Evolutionary conservation across 1,140 invertebrate species (phyloP), one percentile per base, ranked within the genome.

Genomic region (Lasaia peninsularis): DNA sequence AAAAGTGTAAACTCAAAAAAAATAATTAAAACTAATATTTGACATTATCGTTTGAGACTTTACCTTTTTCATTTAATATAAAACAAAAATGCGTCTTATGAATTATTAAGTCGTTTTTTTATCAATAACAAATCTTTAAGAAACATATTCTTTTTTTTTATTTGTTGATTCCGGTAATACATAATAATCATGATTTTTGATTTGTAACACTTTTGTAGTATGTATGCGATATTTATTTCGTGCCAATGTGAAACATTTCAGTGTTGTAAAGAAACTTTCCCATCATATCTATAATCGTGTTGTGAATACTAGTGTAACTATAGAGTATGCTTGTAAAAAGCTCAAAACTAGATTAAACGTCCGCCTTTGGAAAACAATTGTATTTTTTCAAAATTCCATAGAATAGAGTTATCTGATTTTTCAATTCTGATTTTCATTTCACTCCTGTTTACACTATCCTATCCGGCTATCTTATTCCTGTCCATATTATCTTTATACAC

Each of bases 341-440:
- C 37, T 44, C 37, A 44, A 44, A 20, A 14, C 37, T 44, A 44
- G 37, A 16, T 37, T 14, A 18, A 44, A 11, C 4, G 37, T 14
- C 37, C 37, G 37, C 37, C 16, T 44, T 44, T 44, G 16, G 37
- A 44, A 44, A 44, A 10, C 18, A 44, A 44, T 44, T 44, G 37
- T 44, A 44, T 44, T 44, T 44, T 44, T 44, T 44, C 37, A 44
- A 44, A 44, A 44, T 44, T 44, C 37, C 37, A 44, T 44, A 44
- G 16, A 20, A 44, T 44, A 44, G 16, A 44, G 37, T 44, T 44
- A 44, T 18, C 37, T 44, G 37, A 44, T 44, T 44, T 44, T 44
- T 44, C 37, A 44, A 44, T 9, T 18, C 16, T 18, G 37, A 10
- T 18, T 44, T 44, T 44, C 14, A 40, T 40, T 44, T 44, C 16